Conservation (phyloP, 2,113 vertebrate genomes). For the Amblyopsis rosae region DNA sequence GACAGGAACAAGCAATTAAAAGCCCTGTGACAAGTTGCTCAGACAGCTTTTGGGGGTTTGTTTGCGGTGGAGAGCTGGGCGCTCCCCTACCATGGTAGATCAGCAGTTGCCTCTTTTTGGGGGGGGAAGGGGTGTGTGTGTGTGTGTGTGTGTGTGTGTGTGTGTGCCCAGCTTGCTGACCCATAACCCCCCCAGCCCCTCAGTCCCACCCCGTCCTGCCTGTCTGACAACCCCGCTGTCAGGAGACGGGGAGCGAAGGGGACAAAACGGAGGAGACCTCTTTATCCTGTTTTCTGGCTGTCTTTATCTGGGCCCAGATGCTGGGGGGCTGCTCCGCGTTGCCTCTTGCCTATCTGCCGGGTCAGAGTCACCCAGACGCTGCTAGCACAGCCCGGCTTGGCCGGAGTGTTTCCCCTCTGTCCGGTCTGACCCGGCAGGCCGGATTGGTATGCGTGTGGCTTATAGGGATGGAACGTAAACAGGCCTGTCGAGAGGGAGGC, state of each 20-base stretch:
- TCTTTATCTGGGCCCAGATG: conserved; percentile 47
- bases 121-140: neutral
- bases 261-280: conserved; percentile 60
- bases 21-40: conserved; percentile 71
- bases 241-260: conserved; percentile 25
- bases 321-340: conserved; percentile 5
- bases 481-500: conserved; percentile 49
- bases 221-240: conserved; percentile 72
- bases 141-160: conserved; percentile 10
- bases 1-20: conserved; percentile 75
- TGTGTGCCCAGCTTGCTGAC: conserved; percentile 74
- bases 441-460: conserved; percentile 49
- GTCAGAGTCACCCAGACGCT: too few species aligned
- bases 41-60: conserved; percentile 72
- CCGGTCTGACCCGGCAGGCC: conserved; percentile 36
- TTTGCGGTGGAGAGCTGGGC: conserved; percentile 67
- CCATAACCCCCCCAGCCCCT: conserved; percentile 64
- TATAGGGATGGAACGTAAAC: conserved; percentile 54
- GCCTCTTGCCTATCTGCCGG: conserved; percentile 1
- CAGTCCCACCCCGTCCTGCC: conserved; percentile 30
- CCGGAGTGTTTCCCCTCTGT: conserved; percentile 5
- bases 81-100: conserved; percentile 61
- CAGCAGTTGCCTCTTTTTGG: conserved; percentile 51
- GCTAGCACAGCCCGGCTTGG: neutral
- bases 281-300: conserved; percentile 56